Conservation (phyloP, 2,113 vertebrate species). For the Saimiri boliviensis region DNA sequence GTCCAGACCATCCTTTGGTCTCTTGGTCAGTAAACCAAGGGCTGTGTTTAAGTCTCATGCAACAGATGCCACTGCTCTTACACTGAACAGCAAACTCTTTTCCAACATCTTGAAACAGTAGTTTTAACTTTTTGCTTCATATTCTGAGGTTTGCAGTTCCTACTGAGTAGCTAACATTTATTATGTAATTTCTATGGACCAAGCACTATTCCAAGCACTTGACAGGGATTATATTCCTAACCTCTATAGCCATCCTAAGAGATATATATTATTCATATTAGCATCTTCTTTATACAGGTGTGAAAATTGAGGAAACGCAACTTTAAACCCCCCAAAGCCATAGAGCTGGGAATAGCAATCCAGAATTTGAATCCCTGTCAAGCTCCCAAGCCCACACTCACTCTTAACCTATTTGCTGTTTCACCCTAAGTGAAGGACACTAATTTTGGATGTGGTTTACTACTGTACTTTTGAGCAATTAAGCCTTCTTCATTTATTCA, state of each 20-base stretch:
- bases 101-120: background rate
- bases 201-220: background rate
- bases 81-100: background rate
- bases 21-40: background rate
- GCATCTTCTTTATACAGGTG: background rate
- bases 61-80: background rate
- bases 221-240: background rate
- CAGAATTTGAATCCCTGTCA: background rate
- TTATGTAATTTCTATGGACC: background rate
- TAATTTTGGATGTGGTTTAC: background rate
- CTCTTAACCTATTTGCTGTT: background rate
- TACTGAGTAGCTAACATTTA: background rate
- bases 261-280: background rate
- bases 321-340: background rate
- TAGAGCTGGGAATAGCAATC: background rate
- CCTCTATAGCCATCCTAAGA: background rate
- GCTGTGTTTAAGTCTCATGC: background rate
- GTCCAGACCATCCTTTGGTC: background rate
- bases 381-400: background rate
- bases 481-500: background rate
- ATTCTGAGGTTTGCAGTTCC: background rate
- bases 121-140: background rate
- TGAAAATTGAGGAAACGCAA: background rate
- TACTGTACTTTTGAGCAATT: background rate
- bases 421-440: background rate